Base-by-base conservation (phyloP, 1,140 invertebrate genomes). In the Augochlora pura region DNA sequence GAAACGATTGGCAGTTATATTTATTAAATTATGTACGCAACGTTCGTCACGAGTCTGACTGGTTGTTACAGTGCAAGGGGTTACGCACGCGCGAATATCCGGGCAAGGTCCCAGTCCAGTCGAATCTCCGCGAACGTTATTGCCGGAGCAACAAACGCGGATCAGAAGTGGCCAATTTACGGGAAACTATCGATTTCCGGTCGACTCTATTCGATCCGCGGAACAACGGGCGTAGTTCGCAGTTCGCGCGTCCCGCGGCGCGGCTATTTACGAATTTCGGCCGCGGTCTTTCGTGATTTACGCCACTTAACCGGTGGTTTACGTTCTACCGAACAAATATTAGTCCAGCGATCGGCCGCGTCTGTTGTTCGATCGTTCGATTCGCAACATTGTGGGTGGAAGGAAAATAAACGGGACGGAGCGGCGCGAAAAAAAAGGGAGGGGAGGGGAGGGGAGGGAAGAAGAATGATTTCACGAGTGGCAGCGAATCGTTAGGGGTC, bases 171-270 rank as follows among this genome's bases (percentile, higher is more conserved):
- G 60, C 60, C 25, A 16, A 32, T 16, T 9, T 27, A 38, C 23
- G 46, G 23, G 49, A 70, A 52, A 68, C 39, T 14, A 25, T 63
- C 64, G 57, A 74, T 63, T 79, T 80, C 64, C 80, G 77, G 54
- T 32, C 62, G 38, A 5, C n/a, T 67, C 7, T 25, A 65, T 46
- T 46, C 32, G 27, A 27, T 16, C 32, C 27, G 38, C 5, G 12
- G 39, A 23, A 27, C 42, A 65, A 65, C 21, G 32, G 64, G 3
- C 21, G 6, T 9, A 60, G 25, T n/a, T n/a, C n/a, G n/a, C n/a
- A n/a, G n/a, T n/a, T n/a, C n/a, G n/a, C n/a, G n/a, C n/a, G n/a
- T 57, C 8, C 25, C 16, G 25, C 27, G 27, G 16, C 25, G 16
- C 60, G 25, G 60, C 60, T 62, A 62, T 62, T 62, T 62, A 25